Evolutionary conservation across 2,113 vertebrate species (phyloP).

Genomic region (Myocastor coypus): DNA sequence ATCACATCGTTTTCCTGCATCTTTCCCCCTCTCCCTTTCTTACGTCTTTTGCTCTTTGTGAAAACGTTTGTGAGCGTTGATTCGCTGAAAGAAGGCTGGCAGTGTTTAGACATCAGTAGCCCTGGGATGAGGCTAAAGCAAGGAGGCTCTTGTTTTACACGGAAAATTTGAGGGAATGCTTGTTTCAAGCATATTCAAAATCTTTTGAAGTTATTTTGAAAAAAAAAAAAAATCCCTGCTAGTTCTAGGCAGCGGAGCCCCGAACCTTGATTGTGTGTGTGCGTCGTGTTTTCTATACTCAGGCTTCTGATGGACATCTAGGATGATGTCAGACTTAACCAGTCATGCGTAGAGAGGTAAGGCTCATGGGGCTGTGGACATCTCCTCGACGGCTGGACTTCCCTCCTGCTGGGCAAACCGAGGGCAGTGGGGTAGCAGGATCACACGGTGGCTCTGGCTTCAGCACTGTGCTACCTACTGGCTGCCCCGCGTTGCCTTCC

Average conservation of each 20-base stretch:
- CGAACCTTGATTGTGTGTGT: not conserved
- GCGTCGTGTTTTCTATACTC: not conserved
- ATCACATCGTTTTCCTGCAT: not conserved
- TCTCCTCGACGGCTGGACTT: not conserved
- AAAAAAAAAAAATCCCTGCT: not conserved
- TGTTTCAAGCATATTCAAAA: not conserved
- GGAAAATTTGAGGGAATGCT: rapidly evolving
- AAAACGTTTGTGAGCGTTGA: not conserved
- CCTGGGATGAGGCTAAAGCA: not conserved
- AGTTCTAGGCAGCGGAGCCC: not conserved
- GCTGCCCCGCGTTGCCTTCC: not conserved
- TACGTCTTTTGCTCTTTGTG: not conserved
- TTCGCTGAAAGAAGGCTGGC: not conserved
- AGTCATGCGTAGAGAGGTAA: not conserved
- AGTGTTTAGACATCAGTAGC: not conserved
- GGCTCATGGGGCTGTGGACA: not conserved
- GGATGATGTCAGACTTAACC: not conserved
- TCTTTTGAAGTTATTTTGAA: not conserved
- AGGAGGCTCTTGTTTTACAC: not conserved
- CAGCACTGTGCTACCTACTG: not conserved
- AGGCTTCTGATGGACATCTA: not conserved
- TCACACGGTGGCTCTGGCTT: no score
- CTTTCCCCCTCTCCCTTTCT: not conserved
- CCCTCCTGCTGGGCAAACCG: not conserved
- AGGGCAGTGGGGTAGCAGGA: no score